phyloP scores from a whole-genome alignment of 2,113 vertebrate genomes.

The Myiopsitta monachus region DNA sequence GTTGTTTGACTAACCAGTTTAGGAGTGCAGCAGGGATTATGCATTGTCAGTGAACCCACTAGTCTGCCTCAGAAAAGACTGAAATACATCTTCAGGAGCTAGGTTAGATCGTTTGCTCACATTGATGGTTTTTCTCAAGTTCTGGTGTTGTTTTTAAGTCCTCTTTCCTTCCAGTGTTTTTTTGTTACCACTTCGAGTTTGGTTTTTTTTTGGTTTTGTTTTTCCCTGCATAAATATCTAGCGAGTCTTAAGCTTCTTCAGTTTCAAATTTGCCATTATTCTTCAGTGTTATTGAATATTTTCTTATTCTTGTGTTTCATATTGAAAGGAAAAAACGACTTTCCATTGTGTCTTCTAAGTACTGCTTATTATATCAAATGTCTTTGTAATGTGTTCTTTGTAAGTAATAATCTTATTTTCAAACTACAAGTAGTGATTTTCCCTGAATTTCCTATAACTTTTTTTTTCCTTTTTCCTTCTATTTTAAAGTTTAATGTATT shows the following conservation, averaged over 20 bases:
- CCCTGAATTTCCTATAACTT: not conserved
- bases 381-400: not conserved
- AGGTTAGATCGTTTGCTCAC: not conserved
- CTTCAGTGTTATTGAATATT: not conserved
- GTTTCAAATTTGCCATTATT: not conserved
- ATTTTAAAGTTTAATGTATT: not conserved
- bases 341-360: not conserved
- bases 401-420: not conserved
- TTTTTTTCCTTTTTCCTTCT: not conserved
- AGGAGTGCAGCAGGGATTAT: not conserved
- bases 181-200: not conserved
- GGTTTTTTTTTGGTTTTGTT: not conserved
- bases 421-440: not conserved
- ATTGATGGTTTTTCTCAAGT: not conserved
- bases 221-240: not conserved
- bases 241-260: not conserved
- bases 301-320: not conserved
- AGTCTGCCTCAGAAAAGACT: not conserved
- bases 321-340: not conserved
- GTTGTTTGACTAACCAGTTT: not conserved
- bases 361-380: not conserved
- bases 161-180: not conserved
- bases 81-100: fast-evolving
- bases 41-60: not conserved
- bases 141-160: not conserved